Evolutionary conservation across 2,113 vertebrate genomes (phyloP).

Genomic region (Struthidea cinerea): DNA sequence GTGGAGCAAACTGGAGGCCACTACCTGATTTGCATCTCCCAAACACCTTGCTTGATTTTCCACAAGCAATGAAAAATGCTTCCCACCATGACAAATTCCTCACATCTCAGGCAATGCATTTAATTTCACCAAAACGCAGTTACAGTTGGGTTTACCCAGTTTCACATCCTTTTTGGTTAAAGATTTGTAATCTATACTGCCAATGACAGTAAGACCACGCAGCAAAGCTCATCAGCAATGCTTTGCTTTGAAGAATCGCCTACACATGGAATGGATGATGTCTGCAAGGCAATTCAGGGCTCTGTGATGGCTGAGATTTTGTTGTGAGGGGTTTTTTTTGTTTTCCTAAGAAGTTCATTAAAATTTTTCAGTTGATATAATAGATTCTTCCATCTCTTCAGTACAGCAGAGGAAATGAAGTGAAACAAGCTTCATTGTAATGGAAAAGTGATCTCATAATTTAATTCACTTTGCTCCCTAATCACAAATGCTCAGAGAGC

Average conservation of each 20-base stretch:
- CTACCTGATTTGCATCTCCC: not conserved
- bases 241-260: not conserved
- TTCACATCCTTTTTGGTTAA: not conserved
- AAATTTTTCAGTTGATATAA: not conserved
- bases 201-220: not conserved
- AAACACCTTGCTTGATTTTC: not conserved
- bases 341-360: not conserved
- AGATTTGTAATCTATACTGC: not conserved
- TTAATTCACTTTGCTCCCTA: not conserved
- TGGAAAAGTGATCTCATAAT: not conserved
- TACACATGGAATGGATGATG: not conserved
- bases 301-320: not conserved
- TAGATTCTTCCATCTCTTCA: not conserved
- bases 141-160: not conserved
- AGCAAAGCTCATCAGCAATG: not conserved
- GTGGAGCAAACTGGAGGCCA: not conserved
- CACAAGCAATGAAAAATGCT: not conserved
- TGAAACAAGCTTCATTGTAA: not conserved
- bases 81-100: not conserved
- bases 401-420: not conserved
- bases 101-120: not conserved
- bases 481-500: not conserved
- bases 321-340: not conserved
- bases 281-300: not conserved
- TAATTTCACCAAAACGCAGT: not conserved